phyloP scores from a whole-genome alignment of 1,140 invertebrate species.

The Lepidurus apus region DNA sequence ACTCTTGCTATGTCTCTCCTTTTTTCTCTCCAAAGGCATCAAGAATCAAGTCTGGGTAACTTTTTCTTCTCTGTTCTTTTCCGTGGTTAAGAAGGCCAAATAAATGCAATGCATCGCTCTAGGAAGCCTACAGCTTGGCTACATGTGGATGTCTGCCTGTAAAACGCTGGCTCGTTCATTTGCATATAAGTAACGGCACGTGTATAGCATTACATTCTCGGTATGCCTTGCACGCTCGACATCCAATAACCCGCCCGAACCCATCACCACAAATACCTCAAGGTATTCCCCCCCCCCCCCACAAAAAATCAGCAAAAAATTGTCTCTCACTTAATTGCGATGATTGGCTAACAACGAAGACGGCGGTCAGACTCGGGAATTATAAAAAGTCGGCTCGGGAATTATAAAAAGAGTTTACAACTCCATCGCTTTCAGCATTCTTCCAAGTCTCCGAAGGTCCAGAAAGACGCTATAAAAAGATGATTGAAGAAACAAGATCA shows the following conservation, averaged over 20 bases:
- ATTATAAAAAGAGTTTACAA: no score
- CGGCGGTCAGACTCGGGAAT: no score
- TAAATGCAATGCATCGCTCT: neutral
- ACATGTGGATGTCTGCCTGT: neutral
- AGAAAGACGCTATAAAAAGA: neutral
- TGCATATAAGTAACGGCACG: constrained; percentile 2
- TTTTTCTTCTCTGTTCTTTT: neutral
- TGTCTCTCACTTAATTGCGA: neutral
- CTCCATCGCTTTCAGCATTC: neutral
- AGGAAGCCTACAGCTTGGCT: neutral
- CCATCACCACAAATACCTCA: constrained; percentile 2
- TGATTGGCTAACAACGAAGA: no score
- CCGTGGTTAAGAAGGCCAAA: neutral
- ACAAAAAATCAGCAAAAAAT: neutral
- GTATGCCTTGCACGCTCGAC: constrained; percentile 17
- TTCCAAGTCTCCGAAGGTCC: neutral
- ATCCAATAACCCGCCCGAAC: constrained; percentile 4
- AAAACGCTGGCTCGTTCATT: neutral
- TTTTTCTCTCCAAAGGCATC: neutral
- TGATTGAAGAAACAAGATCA: neutral
- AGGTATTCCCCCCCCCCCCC: neutral
- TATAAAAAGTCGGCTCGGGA: no score
- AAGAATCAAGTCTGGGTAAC: neutral
- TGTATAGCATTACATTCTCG: neutral
- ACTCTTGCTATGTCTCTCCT: neutral